Conservation (phyloP, 2,113 vertebrate genomes). For the Sclerurus mexicanus region DNA sequence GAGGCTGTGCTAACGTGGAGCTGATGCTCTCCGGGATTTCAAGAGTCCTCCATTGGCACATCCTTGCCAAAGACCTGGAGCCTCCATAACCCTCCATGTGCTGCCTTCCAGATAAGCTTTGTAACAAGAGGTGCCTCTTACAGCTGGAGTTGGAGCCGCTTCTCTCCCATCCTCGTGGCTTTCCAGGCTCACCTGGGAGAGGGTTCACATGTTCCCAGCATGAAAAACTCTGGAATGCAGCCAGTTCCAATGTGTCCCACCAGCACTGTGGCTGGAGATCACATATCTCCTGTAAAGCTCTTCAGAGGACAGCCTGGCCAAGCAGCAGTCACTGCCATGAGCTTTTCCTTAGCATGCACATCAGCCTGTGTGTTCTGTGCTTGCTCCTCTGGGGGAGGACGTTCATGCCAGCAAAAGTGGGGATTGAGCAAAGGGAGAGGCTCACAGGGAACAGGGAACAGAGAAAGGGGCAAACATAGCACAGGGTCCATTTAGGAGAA, state of each 20-base stretch:
- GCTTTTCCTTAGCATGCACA: background rate
- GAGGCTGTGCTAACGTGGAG: background rate
- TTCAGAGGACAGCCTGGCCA: background rate
- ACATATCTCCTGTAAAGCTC: background rate
- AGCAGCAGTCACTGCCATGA: background rate
- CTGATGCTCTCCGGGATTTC: background rate
- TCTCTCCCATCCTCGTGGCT: background rate
- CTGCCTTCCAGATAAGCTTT: background rate
- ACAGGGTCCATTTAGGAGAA: background rate
- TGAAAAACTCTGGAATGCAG: background rate
- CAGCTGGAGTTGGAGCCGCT: background rate
- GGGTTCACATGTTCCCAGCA: background rate
- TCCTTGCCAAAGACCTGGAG: background rate
- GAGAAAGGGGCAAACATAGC: background rate
- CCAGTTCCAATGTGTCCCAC: background rate
- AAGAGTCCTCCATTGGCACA: fast-evolving
- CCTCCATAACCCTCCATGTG: background rate
- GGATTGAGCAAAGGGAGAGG: background rate
- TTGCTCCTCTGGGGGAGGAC: background rate
- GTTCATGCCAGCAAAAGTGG: background rate
- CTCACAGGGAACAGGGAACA: background rate
- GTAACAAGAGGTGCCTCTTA: background rate
- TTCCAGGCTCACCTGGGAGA: background rate
- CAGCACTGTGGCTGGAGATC: background rate
- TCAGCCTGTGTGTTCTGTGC: background rate